Conservation (phyloP, 2,113 vertebrate genomes). For the Zeus faber region DNA sequence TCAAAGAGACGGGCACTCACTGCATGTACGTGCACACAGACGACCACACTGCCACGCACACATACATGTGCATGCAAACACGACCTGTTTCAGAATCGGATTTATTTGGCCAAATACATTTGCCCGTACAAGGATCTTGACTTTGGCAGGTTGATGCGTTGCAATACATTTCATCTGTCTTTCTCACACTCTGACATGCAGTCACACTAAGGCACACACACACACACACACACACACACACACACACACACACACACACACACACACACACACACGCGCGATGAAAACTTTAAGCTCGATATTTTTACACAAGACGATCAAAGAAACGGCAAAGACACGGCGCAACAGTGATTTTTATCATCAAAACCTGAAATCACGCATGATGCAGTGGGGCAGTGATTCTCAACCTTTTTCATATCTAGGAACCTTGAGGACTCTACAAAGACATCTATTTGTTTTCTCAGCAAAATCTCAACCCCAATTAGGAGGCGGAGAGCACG, state of each 20-base stretch:
- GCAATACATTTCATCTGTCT: background rate
- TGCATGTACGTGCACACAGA: slow-evolving; percentile 11
- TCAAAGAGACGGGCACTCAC: too few species aligned
- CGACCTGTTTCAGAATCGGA: too few species aligned
- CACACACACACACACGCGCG: background rate
- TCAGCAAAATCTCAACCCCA: background rate
- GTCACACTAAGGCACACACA: background rate
- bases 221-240: background rate
- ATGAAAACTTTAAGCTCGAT: too few species aligned
- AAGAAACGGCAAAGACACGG: too few species aligned
- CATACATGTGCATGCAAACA: background rate
- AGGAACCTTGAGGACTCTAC: background rate
- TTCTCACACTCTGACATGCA: background rate
- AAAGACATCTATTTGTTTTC: background rate
- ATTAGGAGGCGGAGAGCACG: background rate
- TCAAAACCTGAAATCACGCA: too few species aligned
- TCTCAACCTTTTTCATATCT: too few species aligned
- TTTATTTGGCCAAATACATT: too few species aligned
- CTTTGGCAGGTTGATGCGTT: too few species aligned
- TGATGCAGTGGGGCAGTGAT: too few species aligned
- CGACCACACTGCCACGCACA: background rate
- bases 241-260: background rate
- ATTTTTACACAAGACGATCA: too few species aligned
- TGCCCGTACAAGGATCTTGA: too few species aligned
- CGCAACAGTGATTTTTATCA: too few species aligned